Conservation (phyloP, 1,140 invertebrate species). For the Microvelia longipes region DNA sequence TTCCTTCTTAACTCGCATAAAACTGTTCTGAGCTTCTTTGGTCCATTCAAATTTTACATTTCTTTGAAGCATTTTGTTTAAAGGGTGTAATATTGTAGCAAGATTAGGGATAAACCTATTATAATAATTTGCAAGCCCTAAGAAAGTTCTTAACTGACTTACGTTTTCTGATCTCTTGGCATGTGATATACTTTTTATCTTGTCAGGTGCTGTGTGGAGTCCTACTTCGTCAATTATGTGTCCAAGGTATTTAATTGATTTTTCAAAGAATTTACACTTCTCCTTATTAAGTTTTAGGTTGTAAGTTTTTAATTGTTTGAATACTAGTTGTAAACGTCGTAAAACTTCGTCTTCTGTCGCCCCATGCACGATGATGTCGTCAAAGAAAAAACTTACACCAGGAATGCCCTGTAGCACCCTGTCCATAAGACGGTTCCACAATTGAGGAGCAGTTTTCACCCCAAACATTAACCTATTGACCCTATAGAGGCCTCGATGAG, state of each 20-base stretch:
- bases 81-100: neutral
- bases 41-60: neutral
- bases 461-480: conserved; percentile 33
- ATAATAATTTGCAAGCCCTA: neutral
- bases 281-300: neutral
- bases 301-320: conserved; percentile 1
- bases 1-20: neutral
- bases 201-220: neutral
- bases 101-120: neutral
- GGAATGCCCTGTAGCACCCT: conserved; percentile 25
- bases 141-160: neutral
- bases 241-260: neutral
- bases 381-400: conserved; percentile 18
- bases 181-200: neutral
- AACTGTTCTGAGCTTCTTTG: neutral
- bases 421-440: conserved; percentile 36
- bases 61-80: neutral
- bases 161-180: neutral
- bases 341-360: neutral
- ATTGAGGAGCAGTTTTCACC: conserved; percentile 31
- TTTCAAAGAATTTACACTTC: neutral
- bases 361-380: neutral
- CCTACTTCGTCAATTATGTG: neutral
- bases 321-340: neutral
- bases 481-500: conserved; percentile 26